These are phyloP conservation scores for Leptodactylus fuscus DNA, from an alignment of 2,113 vertebrate genomes.

Conservation along the genomic window DNA sequence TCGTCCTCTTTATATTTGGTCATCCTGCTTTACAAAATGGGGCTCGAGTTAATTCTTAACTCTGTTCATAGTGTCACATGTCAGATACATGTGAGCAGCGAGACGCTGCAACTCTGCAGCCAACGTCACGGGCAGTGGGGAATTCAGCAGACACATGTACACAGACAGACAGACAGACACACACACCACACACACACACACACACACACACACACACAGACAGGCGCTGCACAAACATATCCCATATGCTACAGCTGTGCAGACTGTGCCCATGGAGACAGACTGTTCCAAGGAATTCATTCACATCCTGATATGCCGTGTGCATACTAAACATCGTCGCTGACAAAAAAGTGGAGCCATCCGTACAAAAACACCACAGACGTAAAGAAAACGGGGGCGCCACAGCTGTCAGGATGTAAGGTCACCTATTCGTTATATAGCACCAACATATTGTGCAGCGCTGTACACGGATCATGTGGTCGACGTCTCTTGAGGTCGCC, in stretches of 20 bases:
- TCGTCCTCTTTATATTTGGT: not conserved
- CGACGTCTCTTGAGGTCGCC: no score
- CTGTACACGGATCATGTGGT: not conserved
- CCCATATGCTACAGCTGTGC: conserved; percentile 35
- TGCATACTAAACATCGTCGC: conserved; percentile 48
- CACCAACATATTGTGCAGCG: not conserved
- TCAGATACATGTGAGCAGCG: conserved; percentile 39
- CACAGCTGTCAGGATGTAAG: not conserved
- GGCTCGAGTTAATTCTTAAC: conserved; percentile 46
- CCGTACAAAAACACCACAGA: not conserved
- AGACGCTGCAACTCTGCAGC: conserved; percentile 12
- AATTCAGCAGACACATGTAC: conserved; percentile 42
- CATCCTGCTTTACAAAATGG: conserved; percentile 18
- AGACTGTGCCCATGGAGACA: conserved; percentile 57
- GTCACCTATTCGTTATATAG: not conserved
- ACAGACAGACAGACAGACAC: not conserved
- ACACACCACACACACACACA: conserved; percentile 34
- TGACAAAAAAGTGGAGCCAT: conserved; percentile 20
- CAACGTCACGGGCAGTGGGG: conserved; percentile 13
- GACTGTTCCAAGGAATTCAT: conserved; percentile 43
- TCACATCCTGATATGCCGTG: conserved; percentile 39
- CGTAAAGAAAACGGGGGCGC: not conserved
- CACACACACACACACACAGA: not conserved
- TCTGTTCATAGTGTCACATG: conserved; percentile 42
- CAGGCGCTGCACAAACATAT: conserved; percentile 36